Evolutionary conservation across 2,888 invertebrate species (phyloP).

Genomic region (Lypha dubia): DNA sequence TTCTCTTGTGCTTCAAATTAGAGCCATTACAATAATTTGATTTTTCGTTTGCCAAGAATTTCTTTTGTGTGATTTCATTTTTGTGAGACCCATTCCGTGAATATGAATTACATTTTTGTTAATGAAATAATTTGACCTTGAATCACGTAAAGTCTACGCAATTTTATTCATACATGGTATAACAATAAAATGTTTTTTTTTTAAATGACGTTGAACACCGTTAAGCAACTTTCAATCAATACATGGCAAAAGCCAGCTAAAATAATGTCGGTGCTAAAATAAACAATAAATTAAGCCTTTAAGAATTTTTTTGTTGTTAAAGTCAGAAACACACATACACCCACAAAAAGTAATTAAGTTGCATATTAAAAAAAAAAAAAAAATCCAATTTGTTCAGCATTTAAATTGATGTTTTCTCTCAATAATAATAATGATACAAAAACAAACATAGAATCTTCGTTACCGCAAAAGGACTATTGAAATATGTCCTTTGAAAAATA

Average conservation of each 20-base stretch:
- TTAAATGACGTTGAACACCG: not conserved
- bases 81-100: not conserved
- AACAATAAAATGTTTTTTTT: not conserved
- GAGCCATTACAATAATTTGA: conserved; percentile 19
- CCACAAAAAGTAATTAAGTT: not conserved
- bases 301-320: not conserved
- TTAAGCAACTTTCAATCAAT: not conserved
- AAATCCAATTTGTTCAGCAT: not conserved
- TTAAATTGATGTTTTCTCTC: not conserved
- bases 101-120: not conserved
- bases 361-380: not conserved
- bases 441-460: not conserved
- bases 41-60: conserved; percentile 13
- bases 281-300: conserved; percentile 1
- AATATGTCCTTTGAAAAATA: not conserved
- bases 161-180: not conserved
- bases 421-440: not conserved
- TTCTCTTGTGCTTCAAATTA: not conserved
- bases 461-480: no score
- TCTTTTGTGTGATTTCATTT: conserved; percentile 25
- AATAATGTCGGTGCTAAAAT: not conserved
- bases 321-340: not conserved
- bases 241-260: not conserved
- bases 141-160: not conserved
- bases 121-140: conserved; percentile 20